These are phyloP conservation scores for Epinephelus cyanopodus DNA, from an alignment of 2,113 vertebrate species.

Conservation along the genomic window DNA sequence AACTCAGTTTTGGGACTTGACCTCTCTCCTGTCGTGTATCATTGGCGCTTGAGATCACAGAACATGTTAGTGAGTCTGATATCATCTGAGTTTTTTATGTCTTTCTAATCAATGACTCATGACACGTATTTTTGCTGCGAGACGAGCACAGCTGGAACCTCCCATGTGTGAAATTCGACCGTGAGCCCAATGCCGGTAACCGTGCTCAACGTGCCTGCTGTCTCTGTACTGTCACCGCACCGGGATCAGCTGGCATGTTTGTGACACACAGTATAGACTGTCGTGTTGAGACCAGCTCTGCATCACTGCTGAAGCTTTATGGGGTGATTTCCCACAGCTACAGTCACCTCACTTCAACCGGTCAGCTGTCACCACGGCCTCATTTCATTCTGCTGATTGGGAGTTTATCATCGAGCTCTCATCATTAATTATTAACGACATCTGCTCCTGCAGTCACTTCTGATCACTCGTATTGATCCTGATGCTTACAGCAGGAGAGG, in stretches of 20 bases:
- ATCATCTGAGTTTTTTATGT: too few relatives aligned
- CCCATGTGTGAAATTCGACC: slow-evolving; percentile 28
- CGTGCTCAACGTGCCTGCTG: background rate
- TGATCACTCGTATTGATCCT: slow-evolving; percentile 32
- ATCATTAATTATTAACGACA: background rate
- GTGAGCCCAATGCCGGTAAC: background rate
- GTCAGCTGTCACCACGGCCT: background rate
- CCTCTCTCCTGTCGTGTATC: background rate
- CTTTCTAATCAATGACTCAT: slow-evolving; percentile 21
- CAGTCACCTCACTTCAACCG: slow-evolving; percentile 8
- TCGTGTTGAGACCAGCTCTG: too few relatives aligned
- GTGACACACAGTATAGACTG: background rate
- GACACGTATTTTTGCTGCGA: background rate
- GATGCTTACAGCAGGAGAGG: background rate
- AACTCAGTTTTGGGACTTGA: background rate
- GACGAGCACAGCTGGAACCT: slow-evolving; percentile 36
- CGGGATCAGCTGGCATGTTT: slow-evolving; percentile 2
- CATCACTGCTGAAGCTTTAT: background rate
- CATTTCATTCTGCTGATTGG: background rate
- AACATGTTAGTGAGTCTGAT: background rate
- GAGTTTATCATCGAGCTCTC: background rate
- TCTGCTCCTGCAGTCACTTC: slow-evolving; percentile 4
- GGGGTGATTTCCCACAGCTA: slow-evolving; percentile 26
- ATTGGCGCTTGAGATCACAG: background rate
- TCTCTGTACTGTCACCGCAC: background rate